Evolutionary conservation across 2,113 vertebrate species (phyloP).

Genomic region (Limanda limanda): DNA sequence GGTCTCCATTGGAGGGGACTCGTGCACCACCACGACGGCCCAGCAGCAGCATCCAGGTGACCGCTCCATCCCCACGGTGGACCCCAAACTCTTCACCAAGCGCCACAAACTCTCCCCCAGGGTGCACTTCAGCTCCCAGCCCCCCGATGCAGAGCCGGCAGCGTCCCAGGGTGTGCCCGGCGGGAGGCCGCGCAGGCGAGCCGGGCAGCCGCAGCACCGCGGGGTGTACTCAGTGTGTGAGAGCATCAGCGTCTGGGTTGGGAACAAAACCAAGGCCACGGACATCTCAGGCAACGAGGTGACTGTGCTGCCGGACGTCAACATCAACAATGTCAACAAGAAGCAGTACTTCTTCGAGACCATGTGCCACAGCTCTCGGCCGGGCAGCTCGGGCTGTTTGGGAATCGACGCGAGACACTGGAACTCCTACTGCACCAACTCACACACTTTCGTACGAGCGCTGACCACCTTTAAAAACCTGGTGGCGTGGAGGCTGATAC

Average conservation of each 20-base stretch:
- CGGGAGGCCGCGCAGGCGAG: constrained; percentile 82
- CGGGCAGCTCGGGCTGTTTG: constrained; percentile 87
- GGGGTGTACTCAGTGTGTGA: constrained; percentile 97
- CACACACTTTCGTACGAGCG: constrained; percentile 95
- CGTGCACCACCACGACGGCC: constrained; percentile 69
- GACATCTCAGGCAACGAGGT: constrained; percentile 97
- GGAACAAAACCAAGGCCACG: constrained; percentile 94
- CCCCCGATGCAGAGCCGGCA: constrained; percentile 84
- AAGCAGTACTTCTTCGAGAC: constrained; percentile 99
- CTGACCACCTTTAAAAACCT: constrained; percentile 92
- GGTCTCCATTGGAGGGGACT: constrained; percentile 85
- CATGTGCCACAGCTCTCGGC: constrained; percentile 85
- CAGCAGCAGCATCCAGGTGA: constrained; percentile 56
- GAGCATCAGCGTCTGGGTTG: constrained; percentile 94
- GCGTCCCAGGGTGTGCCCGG: constrained; percentile 73
- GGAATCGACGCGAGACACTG: constrained; percentile 95
- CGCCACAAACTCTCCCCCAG: constrained; percentile 89
- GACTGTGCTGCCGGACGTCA: constrained; percentile 92
- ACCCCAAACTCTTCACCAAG: constrained; percentile 90
- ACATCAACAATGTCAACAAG: constrained; percentile 93
- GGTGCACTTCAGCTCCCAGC: constrained; percentile 92
- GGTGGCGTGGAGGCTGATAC: constrained; percentile 95
- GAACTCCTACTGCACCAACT: constrained; percentile 98
- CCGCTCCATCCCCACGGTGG: constrained; percentile 84
- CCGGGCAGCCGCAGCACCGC: constrained; percentile 85